Evolutionary conservation across 2,888 invertebrate species (phyloP), one percentile per base, ranked within the genome.

Genomic region (Platyscelio sp.): DNA sequence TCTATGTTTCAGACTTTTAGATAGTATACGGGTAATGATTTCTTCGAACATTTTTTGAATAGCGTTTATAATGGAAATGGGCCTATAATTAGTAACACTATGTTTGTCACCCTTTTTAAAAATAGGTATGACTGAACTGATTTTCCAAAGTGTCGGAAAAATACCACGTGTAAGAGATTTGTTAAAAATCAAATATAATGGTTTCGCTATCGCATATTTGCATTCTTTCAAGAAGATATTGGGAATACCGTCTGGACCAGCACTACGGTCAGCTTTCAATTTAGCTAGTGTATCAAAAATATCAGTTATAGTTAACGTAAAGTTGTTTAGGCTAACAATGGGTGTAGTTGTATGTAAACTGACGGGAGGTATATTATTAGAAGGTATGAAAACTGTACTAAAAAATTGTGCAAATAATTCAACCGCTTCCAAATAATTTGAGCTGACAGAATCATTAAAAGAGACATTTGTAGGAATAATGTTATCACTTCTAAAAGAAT

Each of bases 1-100:
- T 7, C n/a, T n/a, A n/a, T n/a, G n/a, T n/a, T n/a, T n/a, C n/a
- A n/a, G n/a, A n/a, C n/a, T n/a, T n/a, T 61, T 61, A 24, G 11
- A 61, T 22, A 22, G 20, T 7, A 24, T 29, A 3, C 11, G 29
- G 43, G 61, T 72, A 11, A 72, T 29, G 1, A 72, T n/a, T n/a
- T 49, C 29, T 24, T 72, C 61, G 18, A 72, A 72, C 0, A 60
- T n/a, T n/a, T 72, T 72, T 1, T 60, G 72, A 29, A 72, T 72
- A 6, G 61, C 15, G 13, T 38, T 63, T 15, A 74, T 24, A 11
- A 60, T 61, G 7, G 56, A 40, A 13, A 70, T 56, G 5, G 56
- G 56, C 15, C 40, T 24, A 18, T 49, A 67, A 24, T 67, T 49
- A n/a, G 18, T 22, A 4, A 67, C 67, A 4, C n/a, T 22, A 49